Percentiles rank a stretch among this genome's conserved stretches.
These are phyloP conservation scores for Thymallus thymallus DNA, from an alignment of 2,113 vertebrate genomes.

Conservation along the genomic window DNA sequence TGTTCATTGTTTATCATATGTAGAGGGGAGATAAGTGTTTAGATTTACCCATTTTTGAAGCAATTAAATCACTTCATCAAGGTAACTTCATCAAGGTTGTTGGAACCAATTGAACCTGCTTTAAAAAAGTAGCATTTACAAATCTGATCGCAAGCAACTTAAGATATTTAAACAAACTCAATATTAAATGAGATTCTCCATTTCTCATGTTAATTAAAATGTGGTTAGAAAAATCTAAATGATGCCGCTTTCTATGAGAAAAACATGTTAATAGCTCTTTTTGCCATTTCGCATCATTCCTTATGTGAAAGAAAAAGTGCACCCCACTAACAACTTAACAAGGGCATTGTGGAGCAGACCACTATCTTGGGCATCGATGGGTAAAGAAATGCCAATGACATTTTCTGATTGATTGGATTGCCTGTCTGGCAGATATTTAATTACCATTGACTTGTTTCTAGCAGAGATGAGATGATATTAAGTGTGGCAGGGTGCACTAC, in stretches of 20 bases:
- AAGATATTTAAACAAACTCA: constrained; percentile 17
- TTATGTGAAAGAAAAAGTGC: constrained; percentile 37
- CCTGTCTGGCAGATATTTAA: neutral
- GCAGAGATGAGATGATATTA: too few species aligned
- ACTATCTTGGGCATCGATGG: neutral
- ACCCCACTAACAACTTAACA: constrained; percentile 33
- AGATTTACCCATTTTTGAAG: constrained; percentile 50
- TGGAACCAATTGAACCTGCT: constrained; percentile 35
- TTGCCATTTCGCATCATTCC: constrained; percentile 29
- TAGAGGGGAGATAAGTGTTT: constrained; percentile 42
- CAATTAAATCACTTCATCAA: constrained; percentile 53
- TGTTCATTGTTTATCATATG: constrained; percentile 18
- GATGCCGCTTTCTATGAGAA: constrained; percentile 28
- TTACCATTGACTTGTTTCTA: too few species aligned
- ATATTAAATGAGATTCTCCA: constrained; percentile 17
- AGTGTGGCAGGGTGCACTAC: constrained; percentile 45
- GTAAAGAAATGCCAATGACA: neutral
- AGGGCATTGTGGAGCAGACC: neutral
- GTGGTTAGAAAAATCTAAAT: constrained; percentile 14
- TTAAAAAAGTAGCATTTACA: constrained; percentile 53
- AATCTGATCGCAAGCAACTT: constrained; percentile 24
- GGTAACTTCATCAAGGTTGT: constrained; percentile 39
- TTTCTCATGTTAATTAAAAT: constrained; percentile 43
- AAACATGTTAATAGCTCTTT: constrained; percentile 26
- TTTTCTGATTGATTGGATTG: neutral